Evolutionary conservation across 23 tunicate genomes (phyloP).

Genomic region (Styela plicata): DNA sequence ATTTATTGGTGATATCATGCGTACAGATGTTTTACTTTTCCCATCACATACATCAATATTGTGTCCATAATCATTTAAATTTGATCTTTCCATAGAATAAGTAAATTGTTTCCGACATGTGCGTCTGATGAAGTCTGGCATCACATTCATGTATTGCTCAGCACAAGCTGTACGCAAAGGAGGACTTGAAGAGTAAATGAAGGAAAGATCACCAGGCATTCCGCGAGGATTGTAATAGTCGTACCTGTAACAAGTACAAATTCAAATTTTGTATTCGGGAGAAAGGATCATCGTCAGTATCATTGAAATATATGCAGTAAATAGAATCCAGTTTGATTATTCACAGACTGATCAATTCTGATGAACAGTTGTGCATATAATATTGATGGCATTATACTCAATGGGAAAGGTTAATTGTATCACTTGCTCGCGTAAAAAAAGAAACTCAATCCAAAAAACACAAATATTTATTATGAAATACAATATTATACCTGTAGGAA

Average conservation of each 20-base stretch:
- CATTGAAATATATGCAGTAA: too few relatives aligned
- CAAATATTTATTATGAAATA: too few relatives aligned
- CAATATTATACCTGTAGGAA: not conserved
- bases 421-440: too few relatives aligned
- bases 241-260: not conserved
- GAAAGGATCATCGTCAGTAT: too few relatives aligned
- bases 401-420: too few relatives aligned
- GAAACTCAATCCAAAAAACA: too few relatives aligned
- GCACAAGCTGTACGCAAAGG: conserved; percentile 30
- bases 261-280: too few relatives aligned
- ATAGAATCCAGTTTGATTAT: too few relatives aligned
- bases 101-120: not conserved
- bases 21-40: not conserved
- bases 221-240: not conserved
- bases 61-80: not conserved
- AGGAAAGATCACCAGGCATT: conserved; percentile 58
- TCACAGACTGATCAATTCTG: too few relatives aligned
- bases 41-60: not conserved
- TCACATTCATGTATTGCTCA: not conserved
- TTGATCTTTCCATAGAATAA: not conserved
- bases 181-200: conserved; percentile 47
- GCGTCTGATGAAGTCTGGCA: not conserved
- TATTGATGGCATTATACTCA: too few relatives aligned
- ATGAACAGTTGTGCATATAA: too few relatives aligned
- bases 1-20: not conserved